Evolutionary conservation across 2,888 invertebrate species (phyloP).

Genomic region (Tribolium freemani): DNA sequence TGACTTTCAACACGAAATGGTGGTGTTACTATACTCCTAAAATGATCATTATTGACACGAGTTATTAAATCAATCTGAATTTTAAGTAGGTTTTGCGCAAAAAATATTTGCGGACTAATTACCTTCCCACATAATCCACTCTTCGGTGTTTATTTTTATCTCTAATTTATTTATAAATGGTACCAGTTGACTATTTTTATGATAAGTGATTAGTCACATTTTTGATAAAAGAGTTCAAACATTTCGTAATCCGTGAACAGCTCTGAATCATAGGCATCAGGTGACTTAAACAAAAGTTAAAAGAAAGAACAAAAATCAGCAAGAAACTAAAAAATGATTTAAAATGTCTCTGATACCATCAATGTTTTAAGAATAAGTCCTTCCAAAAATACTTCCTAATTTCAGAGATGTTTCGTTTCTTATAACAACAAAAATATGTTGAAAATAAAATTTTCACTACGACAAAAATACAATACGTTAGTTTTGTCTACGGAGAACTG

Average conservation of each 20-base stretch:
- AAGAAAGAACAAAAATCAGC: background rate
- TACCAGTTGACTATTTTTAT: background rate
- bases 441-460: too few species aligned
- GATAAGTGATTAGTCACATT: background rate
- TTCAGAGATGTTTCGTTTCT: too few species aligned
- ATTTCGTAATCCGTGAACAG: background rate
- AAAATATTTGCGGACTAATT: background rate
- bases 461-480: too few species aligned
- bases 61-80: background rate
- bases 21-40: slow-evolving; percentile 8
- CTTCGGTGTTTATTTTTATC: background rate
- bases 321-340: background rate
- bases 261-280: background rate
- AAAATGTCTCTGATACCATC: too few species aligned
- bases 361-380: too few species aligned
- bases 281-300: background rate
- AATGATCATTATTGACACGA: background rate
- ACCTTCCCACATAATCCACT: background rate
- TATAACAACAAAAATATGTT: too few species aligned
- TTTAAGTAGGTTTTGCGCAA: background rate
- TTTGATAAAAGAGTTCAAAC: background rate
- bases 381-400: too few species aligned
- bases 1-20: slow-evolving; percentile 4
- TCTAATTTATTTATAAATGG: background rate
- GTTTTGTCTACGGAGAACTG: too few species aligned